phyloP scores from a whole-genome alignment of 2,888 invertebrate species.

The Dermolepida albohirtum region DNA sequence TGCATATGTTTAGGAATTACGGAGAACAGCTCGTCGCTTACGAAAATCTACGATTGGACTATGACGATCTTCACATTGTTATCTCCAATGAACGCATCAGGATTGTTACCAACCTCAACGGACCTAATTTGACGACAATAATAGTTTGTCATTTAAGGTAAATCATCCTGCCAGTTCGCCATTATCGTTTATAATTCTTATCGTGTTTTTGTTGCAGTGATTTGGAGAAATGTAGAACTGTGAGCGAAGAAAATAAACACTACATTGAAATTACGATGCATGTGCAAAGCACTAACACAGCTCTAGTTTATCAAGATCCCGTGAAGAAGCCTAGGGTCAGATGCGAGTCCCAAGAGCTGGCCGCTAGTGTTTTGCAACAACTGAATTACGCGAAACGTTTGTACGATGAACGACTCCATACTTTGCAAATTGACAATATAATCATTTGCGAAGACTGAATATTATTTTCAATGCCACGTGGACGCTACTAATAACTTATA shows the following conservation, averaged over 20 bases:
- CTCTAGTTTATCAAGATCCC: slow-evolving; percentile 67
- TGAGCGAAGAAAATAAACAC: slow-evolving; percentile 67
- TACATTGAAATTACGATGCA: slow-evolving; percentile 79
- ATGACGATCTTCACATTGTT: slow-evolving; percentile 85
- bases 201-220: slow-evolving; percentile 65
- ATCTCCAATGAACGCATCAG: slow-evolving; percentile 81
- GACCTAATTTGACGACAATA: slow-evolving; percentile 68
- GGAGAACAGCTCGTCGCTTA: slow-evolving; percentile 85
- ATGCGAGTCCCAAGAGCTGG: slow-evolving; percentile 79
- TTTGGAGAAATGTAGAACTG: slow-evolving; percentile 75
- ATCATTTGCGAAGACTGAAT: slow-evolving; percentile 53
- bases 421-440: slow-evolving; percentile 64
- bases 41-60: slow-evolving; percentile 79
- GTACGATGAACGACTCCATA: slow-evolving; percentile 84
- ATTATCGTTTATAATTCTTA: too few species aligned
- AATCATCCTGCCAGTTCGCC: slow-evolving; percentile 14
- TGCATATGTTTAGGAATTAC: slow-evolving; percentile 67
- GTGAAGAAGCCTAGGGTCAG: slow-evolving; percentile 81
- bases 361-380: slow-evolving; percentile 79
- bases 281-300: slow-evolving; percentile 66
- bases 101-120: slow-evolving; percentile 74
- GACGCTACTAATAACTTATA: not conserved
- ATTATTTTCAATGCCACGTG: slow-evolving; percentile 1
- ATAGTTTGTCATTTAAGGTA: slow-evolving; percentile 74
- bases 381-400: slow-evolving; percentile 91